phyloP scores from a whole-genome alignment of 2,888 invertebrate species.

The Brachypalpus laphriformis region DNA sequence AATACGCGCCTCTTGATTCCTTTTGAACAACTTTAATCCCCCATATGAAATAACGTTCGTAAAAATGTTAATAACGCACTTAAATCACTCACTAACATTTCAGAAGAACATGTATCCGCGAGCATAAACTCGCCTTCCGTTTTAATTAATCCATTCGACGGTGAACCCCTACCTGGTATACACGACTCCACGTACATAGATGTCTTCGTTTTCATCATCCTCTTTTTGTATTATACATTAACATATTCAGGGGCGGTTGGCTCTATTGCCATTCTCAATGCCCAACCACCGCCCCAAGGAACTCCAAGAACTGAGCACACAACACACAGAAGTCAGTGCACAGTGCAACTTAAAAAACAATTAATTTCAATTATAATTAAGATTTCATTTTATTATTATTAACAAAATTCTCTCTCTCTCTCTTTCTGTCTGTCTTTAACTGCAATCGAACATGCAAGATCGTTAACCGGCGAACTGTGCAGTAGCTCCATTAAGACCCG shows the following conservation, averaged over 20 bases:
- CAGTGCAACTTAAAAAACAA: constrained; percentile 67
- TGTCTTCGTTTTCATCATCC: constrained; percentile 17
- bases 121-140: constrained; percentile 51
- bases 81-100: constrained; percentile 30
- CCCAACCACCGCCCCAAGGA: constrained; percentile 4
- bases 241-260: constrained; percentile 46
- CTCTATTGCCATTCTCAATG: neutral
- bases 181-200: constrained; percentile 25
- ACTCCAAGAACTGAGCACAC: neutral
- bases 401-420: constrained; percentile 63
- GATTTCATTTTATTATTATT: constrained; percentile 67
- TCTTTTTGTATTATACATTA: constrained; percentile 20
- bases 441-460: constrained; percentile 72
- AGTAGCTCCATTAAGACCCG: neutral
- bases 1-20: neutral
- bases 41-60: neutral
- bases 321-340: neutral
- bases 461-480: constrained; percentile 40
- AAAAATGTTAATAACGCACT: constrained; percentile 52
- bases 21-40: neutral
- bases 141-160: constrained; percentile 57
- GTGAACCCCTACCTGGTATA: constrained; percentile 45
- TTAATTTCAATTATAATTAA: constrained; percentile 74
- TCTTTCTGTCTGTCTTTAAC: constrained; percentile 58
- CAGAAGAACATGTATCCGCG: constrained; percentile 35